phyloP scores from a whole-genome alignment of 2,113 vertebrate genomes.

The Ailuropoda melanoleuca region DNA sequence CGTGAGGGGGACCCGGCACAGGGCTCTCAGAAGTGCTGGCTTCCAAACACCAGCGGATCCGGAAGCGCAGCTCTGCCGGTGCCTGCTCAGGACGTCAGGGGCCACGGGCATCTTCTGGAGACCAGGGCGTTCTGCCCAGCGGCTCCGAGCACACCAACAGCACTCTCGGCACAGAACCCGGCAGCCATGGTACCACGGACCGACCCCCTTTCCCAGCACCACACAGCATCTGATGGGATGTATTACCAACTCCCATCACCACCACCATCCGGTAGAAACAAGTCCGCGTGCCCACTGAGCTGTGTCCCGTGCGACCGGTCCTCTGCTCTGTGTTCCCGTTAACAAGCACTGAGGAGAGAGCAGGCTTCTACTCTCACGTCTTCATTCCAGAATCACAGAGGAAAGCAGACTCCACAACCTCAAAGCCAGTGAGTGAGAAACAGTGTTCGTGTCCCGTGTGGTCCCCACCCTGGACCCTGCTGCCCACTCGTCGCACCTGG shows the following conservation, averaged over 20 bases:
- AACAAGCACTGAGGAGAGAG: not conserved
- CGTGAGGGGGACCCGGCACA: not conserved
- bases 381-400: not conserved
- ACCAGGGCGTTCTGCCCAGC: not conserved
- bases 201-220: not conserved
- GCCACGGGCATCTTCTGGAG: not conserved
- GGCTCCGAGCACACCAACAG: not conserved
- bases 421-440: not conserved
- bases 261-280: not conserved
- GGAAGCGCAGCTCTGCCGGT: not conserved
- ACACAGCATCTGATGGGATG: not conserved
- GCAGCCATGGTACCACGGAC: not conserved
- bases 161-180: not conserved
- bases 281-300: not conserved
- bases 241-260: not conserved
- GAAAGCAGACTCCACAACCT: not conserved
- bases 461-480: not conserved
- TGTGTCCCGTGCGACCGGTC: not conserved
- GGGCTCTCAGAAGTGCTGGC: not conserved
- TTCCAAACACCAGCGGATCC: not conserved
- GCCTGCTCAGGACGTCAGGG: not conserved
- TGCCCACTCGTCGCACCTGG: not conserved
- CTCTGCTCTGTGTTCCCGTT: not conserved
- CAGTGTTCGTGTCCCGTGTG: accelerated
- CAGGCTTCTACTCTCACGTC: not conserved